Base-by-base conservation (phyloP, 2,113 vertebrate genomes). In the Saguinus imperator region DNA sequence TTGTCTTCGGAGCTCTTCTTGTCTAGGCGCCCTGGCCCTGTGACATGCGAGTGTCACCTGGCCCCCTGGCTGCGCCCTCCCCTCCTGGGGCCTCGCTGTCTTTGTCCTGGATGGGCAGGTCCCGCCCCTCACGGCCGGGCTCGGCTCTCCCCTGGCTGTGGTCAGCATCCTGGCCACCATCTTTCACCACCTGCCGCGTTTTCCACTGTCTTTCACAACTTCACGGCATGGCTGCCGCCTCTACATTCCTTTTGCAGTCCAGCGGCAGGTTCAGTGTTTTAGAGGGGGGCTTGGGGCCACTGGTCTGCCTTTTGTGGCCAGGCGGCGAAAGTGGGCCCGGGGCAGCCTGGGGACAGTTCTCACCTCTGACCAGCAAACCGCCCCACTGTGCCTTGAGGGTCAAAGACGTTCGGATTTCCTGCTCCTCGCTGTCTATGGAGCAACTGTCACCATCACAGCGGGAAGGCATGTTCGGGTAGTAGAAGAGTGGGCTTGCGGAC, bases 341-440 rank as follows among this genome's bases (percentile, higher is more conserved):
- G 1, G 85, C 5, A 1, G 98, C 76, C 35, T 0, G 96, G 0
- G 97, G 94, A 77, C 93, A 43, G 88, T 75, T 40, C 23, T 97
- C 95, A 9, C 90, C 21, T 61, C 95, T 96, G 29, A 98, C 55
- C 73, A 96, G 96, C 92, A 98, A 97, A 83, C 98, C 98, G 87
- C 99, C 98, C 3, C 99, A 98, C 97, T 99, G 99, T 0, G 99
- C 99, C 97, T 99, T 99, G 95, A 99, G 98, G 88, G 99, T 99
- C 82, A 99, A 97, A 94, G 99, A 99, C 0, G 98, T 99, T 50
- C 98, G 98, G 97, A 99, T 99, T 97, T 99, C 99, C 95, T 99
- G 99, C 96, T 99, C 99, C 11, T 99, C 99, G 0, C 99, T 99
- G 94, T 99, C 99, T 95, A 99, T 98, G 0, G 99, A 99, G 95